Conservation (phyloP, 2,888 invertebrate species). For the Synergus gifuensis region DNA sequence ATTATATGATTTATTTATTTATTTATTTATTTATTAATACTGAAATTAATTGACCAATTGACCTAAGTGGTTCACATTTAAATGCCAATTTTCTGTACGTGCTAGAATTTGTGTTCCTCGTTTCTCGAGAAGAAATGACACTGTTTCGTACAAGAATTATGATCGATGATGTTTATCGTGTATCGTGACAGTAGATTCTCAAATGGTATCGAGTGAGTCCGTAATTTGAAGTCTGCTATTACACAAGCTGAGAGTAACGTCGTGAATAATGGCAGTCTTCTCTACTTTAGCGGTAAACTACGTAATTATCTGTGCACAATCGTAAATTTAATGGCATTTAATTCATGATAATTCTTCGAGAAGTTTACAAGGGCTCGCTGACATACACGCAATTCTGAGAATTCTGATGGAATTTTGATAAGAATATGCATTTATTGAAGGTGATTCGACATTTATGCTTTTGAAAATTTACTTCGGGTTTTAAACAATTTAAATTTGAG, state of each 20-base stretch:
- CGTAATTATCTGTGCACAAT: constrained; percentile 58
- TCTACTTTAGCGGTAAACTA: constrained; percentile 24
- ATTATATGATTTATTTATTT: not conserved
- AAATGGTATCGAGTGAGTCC: constrained; percentile 30
- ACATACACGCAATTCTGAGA: constrained; percentile 16
- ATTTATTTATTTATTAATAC: not conserved
- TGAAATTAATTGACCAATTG: not conserved
- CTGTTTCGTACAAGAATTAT: not conserved
- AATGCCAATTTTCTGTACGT: not conserved
- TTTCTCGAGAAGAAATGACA: constrained; percentile 27
- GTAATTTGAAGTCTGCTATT: constrained; percentile 33
- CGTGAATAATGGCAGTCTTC: constrained; percentile 37
- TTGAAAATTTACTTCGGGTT: too few relatives aligned
- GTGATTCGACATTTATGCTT: not conserved
- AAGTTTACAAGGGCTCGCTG: constrained; percentile 31
- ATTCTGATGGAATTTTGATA: constrained; percentile 25
- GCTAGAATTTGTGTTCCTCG: not conserved
- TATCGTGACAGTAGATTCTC: constrained; percentile 22
- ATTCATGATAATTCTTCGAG: constrained; percentile 68
- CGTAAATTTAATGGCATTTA: constrained; percentile 70
- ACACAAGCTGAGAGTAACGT: constrained; percentile 35
- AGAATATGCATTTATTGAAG: not conserved
- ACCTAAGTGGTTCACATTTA: constrained; percentile 1
- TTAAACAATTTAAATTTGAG: not conserved
- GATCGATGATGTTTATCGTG: constrained; percentile 31